phyloP scores from a whole-genome alignment of 2,888 invertebrate genomes.

The Aspidapion aeneum region DNA sequence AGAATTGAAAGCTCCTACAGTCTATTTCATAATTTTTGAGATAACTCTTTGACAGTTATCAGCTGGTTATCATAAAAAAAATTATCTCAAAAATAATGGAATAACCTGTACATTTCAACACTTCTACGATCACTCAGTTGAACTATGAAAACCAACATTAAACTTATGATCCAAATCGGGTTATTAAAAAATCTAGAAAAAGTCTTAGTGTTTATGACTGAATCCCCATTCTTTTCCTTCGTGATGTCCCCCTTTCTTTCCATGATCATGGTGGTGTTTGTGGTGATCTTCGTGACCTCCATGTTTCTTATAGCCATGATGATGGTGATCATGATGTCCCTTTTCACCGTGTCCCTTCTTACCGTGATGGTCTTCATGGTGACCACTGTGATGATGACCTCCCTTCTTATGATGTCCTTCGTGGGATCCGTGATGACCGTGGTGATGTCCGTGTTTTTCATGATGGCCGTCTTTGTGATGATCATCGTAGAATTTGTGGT shows the following conservation, averaged over 20 bases:
- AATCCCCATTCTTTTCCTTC: constrained; percentile 72
- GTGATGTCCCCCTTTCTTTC: constrained; percentile 73
- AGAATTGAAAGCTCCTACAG: no score
- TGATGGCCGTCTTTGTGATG: constrained; percentile 82
- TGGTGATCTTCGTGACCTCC: constrained; percentile 74
- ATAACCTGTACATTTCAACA: no score
- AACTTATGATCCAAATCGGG: no score
- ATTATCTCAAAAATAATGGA: no score
- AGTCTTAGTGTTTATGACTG: constrained; percentile 16
- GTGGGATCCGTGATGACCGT: constrained; percentile 73
- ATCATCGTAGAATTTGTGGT: constrained; percentile 86
- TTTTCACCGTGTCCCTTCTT: constrained; percentile 78
- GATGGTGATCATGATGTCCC: constrained; percentile 77
- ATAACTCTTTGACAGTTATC: no score
- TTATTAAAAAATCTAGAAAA: no score
- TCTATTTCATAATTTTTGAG: no score
- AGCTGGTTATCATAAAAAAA: no score
- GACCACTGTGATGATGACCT: constrained; percentile 70
- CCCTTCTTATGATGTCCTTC: constrained; percentile 78
- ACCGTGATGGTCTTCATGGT: constrained; percentile 75
- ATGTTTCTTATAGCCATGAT: constrained; percentile 76
- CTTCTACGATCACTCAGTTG: no score
- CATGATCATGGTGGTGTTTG: constrained; percentile 70
- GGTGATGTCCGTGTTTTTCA: constrained; percentile 77
- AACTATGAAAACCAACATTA: no score